Evolutionary conservation across 2,113 vertebrate genomes (phyloP).

Genomic region (Isurus oxyrinchus): DNA sequence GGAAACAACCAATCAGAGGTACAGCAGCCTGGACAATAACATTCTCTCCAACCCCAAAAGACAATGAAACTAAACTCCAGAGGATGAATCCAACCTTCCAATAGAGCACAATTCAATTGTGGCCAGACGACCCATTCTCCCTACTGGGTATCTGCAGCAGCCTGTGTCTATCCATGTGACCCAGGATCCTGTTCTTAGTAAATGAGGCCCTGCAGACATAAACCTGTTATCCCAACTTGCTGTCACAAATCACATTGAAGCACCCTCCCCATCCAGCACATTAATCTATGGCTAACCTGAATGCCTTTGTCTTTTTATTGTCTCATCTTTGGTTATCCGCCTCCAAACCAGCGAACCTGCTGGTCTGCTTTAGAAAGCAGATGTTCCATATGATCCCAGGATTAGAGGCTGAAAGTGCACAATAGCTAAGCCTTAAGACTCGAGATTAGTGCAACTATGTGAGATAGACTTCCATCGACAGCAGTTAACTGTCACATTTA

Average conservation of each 20-base stretch:
- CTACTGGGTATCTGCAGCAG: not conserved
- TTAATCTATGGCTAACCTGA: not conserved
- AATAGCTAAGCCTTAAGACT: slow-evolving; percentile 5
- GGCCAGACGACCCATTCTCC: not conserved
- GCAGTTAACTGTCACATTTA: not conserved
- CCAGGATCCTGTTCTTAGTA: not conserved
- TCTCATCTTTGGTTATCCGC: not conserved
- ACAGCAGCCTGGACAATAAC: not conserved
- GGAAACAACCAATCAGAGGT: not conserved
- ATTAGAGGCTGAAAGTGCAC: not conserved
- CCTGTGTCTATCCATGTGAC: not conserved
- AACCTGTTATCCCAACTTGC: not conserved
- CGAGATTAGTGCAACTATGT: not conserved
- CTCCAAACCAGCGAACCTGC: not conserved
- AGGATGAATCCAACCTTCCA: not conserved
- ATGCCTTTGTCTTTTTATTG: not conserved
- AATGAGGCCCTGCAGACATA: not conserved
- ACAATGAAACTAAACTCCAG: not conserved
- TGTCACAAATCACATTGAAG: not conserved
- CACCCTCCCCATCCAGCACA: not conserved
- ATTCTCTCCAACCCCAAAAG: not conserved
- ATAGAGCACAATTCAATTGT: not conserved
- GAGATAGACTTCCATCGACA: not conserved
- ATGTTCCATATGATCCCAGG: not conserved
- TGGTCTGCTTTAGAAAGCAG: not conserved